phyloP scores from a whole-genome alignment of 2,797 vertebrate genomes.

The Macrochelys suwanniensis region DNA sequence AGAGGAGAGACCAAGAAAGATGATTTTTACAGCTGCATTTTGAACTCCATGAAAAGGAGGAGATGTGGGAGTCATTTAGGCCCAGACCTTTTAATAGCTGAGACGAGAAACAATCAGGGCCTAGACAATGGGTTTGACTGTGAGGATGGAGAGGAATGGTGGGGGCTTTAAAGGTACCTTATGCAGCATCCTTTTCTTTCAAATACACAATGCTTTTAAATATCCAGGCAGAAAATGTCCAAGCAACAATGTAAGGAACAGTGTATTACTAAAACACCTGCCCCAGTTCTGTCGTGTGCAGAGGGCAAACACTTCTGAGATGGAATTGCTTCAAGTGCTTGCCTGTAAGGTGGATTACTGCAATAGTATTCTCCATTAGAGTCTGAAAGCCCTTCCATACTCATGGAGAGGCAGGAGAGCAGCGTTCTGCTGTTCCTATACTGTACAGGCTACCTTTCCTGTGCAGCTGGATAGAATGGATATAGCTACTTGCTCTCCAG shows the following conservation, averaged over 20 bases:
- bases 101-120: neutral
- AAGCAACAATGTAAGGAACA: neutral
- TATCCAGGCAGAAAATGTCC: neutral
- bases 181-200: neutral
- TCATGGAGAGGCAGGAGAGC: neutral
- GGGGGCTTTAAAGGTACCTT: neutral
- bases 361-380: neutral
- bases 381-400: neutral
- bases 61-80: neutral
- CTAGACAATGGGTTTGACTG: neutral
- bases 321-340: neutral
- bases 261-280: neutral
- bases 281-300: neutral
- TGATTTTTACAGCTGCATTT: neutral
- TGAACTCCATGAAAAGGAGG: neutral
- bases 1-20: neutral
- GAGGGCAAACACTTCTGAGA: neutral
- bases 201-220: neutral
- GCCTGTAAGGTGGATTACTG: neutral
- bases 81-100: neutral
- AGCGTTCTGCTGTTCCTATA: accelerated
- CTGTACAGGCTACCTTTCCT: neutral
- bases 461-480: neutral
- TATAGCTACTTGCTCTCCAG: conserved; percentile 5
- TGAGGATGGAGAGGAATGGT: neutral